These are phyloP conservation scores for Acrobasis suavella DNA, from an alignment of 2,888 invertebrate genomes.

Conservation along the genomic window DNA sequence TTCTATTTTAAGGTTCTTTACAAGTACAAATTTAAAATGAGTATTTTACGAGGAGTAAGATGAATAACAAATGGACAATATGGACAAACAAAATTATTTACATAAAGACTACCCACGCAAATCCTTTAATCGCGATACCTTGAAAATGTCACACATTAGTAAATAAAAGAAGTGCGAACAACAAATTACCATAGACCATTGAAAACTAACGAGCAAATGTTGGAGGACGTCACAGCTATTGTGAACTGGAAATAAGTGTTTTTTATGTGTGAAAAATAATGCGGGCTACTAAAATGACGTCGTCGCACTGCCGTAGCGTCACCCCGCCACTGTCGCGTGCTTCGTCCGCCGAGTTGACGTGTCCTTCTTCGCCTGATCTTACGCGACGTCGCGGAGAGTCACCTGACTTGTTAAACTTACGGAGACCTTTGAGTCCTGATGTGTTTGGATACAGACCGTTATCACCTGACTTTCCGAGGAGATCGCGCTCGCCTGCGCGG, in stretches of 20 bases:
- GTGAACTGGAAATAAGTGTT: constrained; percentile 7
- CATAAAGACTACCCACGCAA: neutral
- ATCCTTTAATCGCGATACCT: neutral
- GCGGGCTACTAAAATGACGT: constrained; percentile 79
- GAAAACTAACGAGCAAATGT: constrained; percentile 10
- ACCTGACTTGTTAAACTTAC: constrained; percentile 67
- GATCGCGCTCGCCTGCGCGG: constrained; percentile 79
- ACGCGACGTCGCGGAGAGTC: constrained; percentile 62
- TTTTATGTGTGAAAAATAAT: constrained; percentile 40
- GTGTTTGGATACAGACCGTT: constrained; percentile 60
- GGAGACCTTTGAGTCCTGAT: constrained; percentile 71
- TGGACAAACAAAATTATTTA: no score
- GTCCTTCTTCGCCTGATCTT: constrained; percentile 64
- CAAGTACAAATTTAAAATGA: no score
- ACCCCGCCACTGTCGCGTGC: constrained; percentile 78
- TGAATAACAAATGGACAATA: no score
- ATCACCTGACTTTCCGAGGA: constrained; percentile 71
- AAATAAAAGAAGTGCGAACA: constrained; percentile 3
- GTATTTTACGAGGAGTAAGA: no score
- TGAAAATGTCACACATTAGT: constrained; percentile 10
- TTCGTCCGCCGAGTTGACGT: constrained; percentile 66
- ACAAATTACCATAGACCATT: constrained; percentile 6
- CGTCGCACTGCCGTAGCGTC: constrained; percentile 75
- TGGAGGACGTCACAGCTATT: constrained; percentile 4
- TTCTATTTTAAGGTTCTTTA: no score